Evolutionary conservation across 1,140 invertebrate species (phyloP).

Genomic region (Psix sp.): DNA sequence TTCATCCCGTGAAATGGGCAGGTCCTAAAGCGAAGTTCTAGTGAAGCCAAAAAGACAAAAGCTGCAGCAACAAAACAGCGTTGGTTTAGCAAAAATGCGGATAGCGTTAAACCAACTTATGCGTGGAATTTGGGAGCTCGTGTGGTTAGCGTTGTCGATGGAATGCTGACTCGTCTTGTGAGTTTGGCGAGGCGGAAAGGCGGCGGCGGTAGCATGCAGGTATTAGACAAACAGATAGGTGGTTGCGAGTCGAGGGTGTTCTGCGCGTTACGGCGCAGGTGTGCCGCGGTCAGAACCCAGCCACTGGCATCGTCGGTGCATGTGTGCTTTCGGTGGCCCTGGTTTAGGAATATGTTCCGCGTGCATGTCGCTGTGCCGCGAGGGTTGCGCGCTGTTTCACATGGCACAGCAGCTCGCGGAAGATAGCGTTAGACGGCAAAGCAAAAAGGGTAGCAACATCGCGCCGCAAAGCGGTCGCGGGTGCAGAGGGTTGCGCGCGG

Average conservation of each 20-base stretch:
- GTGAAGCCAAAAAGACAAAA: too few relatives aligned
- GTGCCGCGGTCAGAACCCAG: conserved; percentile 61
- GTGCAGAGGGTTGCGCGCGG: conserved; percentile 50
- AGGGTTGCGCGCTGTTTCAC: conserved; percentile 23
- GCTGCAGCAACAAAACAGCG: too few relatives aligned
- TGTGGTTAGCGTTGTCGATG: too few relatives aligned
- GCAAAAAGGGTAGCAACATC: conserved; percentile 54
- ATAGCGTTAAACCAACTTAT: too few relatives aligned
- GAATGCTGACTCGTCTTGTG: conserved; percentile 1
- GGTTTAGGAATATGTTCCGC: conserved; percentile 25
- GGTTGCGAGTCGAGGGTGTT: conserved; percentile 27
- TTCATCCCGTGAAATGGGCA: too few relatives aligned
- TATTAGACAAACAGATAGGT: background rate
- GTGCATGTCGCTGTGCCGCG: conserved; percentile 42
- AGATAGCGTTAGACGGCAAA: conserved; percentile 46
- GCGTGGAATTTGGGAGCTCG: too few relatives aligned
- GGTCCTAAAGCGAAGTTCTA: too few relatives aligned
- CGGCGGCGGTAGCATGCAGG: background rate
- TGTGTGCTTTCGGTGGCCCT: conserved; percentile 54
- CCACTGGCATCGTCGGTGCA: conserved; percentile 58
- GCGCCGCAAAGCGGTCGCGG: conserved; percentile 42
- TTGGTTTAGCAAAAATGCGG: too few relatives aligned
- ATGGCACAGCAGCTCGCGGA: conserved; percentile 20
- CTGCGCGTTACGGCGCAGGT: conserved; percentile 62
- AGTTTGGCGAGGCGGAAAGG: conserved; percentile 8